A percentile compares a stretch with the other conserved stretches of the same genome.
Conservation (phyloP, 2,888 invertebrate species). For the Oxystoma pomonae region DNA sequence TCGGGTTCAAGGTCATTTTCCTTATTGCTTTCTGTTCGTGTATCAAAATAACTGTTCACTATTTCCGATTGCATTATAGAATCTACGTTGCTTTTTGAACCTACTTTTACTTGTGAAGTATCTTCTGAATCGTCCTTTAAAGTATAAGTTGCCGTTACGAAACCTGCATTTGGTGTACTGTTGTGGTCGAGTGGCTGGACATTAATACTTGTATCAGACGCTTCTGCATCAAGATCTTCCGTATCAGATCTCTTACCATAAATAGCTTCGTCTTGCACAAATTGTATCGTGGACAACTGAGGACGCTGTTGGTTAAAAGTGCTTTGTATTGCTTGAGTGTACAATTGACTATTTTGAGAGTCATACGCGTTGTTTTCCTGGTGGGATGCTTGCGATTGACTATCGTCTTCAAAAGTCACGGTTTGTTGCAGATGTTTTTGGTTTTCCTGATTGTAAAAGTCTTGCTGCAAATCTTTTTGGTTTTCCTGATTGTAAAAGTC, state of each 20-base stretch:
- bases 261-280: too few relatives aligned
- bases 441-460: background rate
- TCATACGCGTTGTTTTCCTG: background rate
- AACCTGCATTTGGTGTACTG: constrained; percentile 16
- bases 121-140: constrained; percentile 24
- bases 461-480: background rate
- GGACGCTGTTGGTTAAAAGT: constrained; percentile 23
- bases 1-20: constrained; percentile 35
- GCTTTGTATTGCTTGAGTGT: constrained; percentile 20
- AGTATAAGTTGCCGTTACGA: constrained; percentile 34
- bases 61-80: constrained; percentile 35
- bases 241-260: too few relatives aligned
- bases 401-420: background rate
- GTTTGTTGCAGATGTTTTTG: background rate
- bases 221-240: too few relatives aligned
- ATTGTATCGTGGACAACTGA: constrained; percentile 18
- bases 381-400: background rate
- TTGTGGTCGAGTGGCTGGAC: constrained; percentile 42
- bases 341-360: background rate
- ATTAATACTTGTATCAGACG: constrained; percentile 42
- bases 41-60: constrained; percentile 38
- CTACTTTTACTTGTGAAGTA: constrained; percentile 22
- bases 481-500: background rate
- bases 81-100: constrained; percentile 16
- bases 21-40: constrained; percentile 16